Percentiles rank a stretch among this genome's conserved stretches.
Evolutionary conservation across 2,888 invertebrate genomes (phyloP).

Genomic region (Adela reaumurella): DNA sequence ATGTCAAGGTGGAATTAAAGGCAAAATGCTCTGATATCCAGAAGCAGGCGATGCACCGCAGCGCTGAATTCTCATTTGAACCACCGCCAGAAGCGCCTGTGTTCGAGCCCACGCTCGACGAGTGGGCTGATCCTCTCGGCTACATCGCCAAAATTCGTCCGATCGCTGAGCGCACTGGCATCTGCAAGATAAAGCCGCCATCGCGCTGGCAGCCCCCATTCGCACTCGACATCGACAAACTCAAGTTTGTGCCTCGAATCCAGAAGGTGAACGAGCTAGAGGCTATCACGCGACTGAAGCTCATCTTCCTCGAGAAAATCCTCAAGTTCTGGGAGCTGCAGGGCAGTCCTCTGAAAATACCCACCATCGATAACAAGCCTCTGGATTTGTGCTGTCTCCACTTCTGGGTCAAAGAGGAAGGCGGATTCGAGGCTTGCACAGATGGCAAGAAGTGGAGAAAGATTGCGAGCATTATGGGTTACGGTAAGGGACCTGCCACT

Average conservation of each 20-base stretch:
- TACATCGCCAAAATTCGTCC: slow-evolving; percentile 72
- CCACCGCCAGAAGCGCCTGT: slow-evolving; percentile 65
- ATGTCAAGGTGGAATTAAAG: neutral
- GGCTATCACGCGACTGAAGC: slow-evolving; percentile 68
- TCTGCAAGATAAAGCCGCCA: slow-evolving; percentile 75
- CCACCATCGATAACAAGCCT: slow-evolving; percentile 66
- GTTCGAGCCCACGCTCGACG: slow-evolving; percentile 68
- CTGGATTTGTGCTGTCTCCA: slow-evolving; percentile 67
- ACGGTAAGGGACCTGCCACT: slow-evolving; percentile 53
- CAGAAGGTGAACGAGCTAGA: slow-evolving; percentile 55
- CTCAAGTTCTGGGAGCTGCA: slow-evolving; percentile 74
- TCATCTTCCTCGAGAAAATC: slow-evolving; percentile 70
- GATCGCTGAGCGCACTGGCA: slow-evolving; percentile 68
- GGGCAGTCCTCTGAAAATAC: slow-evolving; percentile 61
- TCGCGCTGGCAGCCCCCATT: slow-evolving; percentile 75
- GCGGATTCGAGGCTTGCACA: slow-evolving; percentile 57
- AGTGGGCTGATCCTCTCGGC: slow-evolving; percentile 69
- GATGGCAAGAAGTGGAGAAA: slow-evolving; percentile 65
- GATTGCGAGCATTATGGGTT: slow-evolving; percentile 60
- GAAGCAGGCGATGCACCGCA: slow-evolving; percentile 52
- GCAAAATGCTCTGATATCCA: slow-evolving; percentile 25
- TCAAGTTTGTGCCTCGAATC: slow-evolving; percentile 52
- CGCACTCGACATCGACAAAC: slow-evolving; percentile 68
- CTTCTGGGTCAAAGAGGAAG: slow-evolving; percentile 56
- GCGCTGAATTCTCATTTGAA: slow-evolving; percentile 49